Percentiles rank a stretch among this genome's conserved stretches.
Evolutionary conservation across 2,797 vertebrate species (phyloP).

Genomic region (Rhynchonycteris naso): DNA sequence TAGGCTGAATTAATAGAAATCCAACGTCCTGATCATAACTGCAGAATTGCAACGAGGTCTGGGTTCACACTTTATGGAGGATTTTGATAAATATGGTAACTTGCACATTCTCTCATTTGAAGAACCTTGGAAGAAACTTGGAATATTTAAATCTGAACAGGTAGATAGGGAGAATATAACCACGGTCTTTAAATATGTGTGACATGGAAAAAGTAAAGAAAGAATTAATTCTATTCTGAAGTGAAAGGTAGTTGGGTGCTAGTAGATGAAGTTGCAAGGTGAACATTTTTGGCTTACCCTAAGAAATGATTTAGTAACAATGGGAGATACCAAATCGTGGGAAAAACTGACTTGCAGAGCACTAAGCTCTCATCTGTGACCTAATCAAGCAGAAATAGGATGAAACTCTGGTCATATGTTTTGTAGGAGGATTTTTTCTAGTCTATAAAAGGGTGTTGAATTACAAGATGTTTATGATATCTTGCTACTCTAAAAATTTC

Average conservation of each 20-base stretch:
- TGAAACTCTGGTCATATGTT: background rate
- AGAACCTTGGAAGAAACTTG: background rate
- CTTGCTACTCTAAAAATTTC: conserved; percentile 11
- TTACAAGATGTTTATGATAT: background rate
- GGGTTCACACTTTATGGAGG: background rate
- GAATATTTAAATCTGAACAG: conserved; percentile 14
- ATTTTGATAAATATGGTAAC: background rate
- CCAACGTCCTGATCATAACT: background rate
- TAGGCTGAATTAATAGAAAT: conserved; percentile 30
- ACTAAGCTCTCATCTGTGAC: background rate
- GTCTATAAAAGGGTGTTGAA: background rate
- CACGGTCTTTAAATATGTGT: background rate
- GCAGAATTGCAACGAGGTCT: background rate
- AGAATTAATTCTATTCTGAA: conserved; percentile 3
- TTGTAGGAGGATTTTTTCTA: background rate
- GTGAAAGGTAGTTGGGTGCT: background rate
- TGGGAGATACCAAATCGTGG: background rate
- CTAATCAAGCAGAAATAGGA: background rate
- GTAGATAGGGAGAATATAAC: background rate
- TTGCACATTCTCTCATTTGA: conserved; percentile 43
- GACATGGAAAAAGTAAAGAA: background rate
- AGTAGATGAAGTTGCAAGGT: background rate
- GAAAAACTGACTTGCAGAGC: background rate
- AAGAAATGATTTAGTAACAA: background rate
- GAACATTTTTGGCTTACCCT: background rate